These are phyloP conservation scores for Autographa gamma DNA, from an alignment of 2,888 invertebrate species.

Conservation along the genomic window DNA sequence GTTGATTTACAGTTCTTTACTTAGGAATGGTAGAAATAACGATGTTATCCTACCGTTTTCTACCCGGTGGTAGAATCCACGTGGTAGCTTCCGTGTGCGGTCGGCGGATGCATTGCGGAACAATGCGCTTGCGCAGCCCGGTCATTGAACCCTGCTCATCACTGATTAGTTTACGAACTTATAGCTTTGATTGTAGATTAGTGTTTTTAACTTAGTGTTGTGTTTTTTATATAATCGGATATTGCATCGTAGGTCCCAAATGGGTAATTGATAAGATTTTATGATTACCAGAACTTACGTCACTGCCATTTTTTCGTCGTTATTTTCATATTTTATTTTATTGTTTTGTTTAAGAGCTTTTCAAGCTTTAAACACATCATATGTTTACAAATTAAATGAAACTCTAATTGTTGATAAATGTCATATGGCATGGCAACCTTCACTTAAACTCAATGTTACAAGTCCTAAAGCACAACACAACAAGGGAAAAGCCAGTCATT, in stretches of 20 bases:
- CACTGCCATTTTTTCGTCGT: too few species aligned
- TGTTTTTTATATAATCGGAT: too few species aligned
- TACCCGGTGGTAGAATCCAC: conserved; percentile 28
- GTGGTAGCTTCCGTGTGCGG: conserved; percentile 55
- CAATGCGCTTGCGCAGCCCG: conserved; percentile 68
- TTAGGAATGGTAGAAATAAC: conserved; percentile 14
- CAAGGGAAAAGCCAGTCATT: not conserved
- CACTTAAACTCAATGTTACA: too few species aligned
- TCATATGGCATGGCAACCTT: too few species aligned
- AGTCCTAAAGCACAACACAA: not conserved
- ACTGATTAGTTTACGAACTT: conserved; percentile 14
- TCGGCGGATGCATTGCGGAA: conserved; percentile 71
- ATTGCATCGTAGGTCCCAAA: too few species aligned
- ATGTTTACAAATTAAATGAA: too few species aligned
- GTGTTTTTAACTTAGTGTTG: not conserved
- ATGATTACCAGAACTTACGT: too few species aligned
- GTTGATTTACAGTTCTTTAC: not conserved
- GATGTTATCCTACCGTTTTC: conserved; percentile 20
- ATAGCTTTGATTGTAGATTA: not conserved
- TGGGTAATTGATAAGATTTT: too few species aligned
- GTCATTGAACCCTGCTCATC: conserved; percentile 60
- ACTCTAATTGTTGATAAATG: too few species aligned
- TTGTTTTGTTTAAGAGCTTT: too few species aligned
- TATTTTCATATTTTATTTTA: too few species aligned
- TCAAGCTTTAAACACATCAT: too few species aligned